phyloP scores from a whole-genome alignment of 2,888 invertebrate species.

The Limulus polyphemus region DNA sequence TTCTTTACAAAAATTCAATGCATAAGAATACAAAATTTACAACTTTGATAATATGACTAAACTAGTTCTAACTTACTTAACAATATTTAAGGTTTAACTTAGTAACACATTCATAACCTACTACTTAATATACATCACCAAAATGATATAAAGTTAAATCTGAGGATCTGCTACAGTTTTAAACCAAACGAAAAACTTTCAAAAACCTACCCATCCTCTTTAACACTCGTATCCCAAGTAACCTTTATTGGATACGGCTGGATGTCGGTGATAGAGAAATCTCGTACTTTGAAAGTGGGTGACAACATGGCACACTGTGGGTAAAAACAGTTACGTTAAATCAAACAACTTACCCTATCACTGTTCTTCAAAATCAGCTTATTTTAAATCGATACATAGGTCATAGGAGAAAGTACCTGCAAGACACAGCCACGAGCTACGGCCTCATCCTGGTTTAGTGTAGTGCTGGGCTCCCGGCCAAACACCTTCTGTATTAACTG shows the following conservation, averaged over 20 bases:
- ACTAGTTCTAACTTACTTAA: no score
- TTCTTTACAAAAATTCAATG: no score
- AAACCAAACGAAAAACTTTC: background rate
- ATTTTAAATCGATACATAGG: background rate
- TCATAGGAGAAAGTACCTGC: conserved; percentile 32
- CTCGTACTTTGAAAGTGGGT: conserved; percentile 91
- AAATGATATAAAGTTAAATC: no score
- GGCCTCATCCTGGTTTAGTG: conserved; percentile 90
- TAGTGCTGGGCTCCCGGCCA: conserved; percentile 75
- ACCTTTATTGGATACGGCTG: conserved; percentile 68
- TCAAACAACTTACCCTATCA: background rate
- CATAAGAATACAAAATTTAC: no score
- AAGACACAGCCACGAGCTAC: conserved; percentile 92
- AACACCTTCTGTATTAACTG: conserved; percentile 40
- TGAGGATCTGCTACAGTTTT: background rate
- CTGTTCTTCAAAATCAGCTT: background rate
- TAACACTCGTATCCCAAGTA: conserved; percentile 57
- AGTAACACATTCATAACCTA: no score
- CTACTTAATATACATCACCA: no score
- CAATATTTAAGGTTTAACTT: no score
- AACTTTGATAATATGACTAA: no score
- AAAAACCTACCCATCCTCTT: conserved; percentile 46
- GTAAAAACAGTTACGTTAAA: background rate
- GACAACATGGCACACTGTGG: conserved; percentile 83
- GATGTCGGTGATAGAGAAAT: conserved; percentile 85